A percentile compares a stretch with the other conserved stretches of the same genome.
These are phyloP conservation scores for Poeciliopsis paucimaculata DNA, from an alignment of 2,797 vertebrate genomes.

Conservation along the genomic window DNA sequence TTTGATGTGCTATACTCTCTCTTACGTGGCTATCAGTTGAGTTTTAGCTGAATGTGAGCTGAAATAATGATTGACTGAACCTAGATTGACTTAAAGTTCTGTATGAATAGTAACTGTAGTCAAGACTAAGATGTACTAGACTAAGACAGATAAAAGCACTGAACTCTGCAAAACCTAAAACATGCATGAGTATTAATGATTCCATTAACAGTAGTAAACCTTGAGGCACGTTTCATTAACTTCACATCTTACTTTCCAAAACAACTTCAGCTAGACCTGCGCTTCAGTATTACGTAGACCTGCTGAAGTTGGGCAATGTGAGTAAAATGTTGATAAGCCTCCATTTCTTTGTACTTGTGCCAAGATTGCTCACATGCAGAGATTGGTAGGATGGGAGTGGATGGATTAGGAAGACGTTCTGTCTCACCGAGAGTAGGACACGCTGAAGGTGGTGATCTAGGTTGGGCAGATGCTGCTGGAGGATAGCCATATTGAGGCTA, in stretches of 20 bases:
- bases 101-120: neutral
- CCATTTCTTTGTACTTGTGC: slow-evolving; percentile 68
- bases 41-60: neutral
- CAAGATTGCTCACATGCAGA: slow-evolving; percentile 61
- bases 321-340: slow-evolving; percentile 56
- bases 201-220: neutral
- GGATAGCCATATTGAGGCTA: slow-evolving; percentile 27
- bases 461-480: slow-evolving; percentile 57
- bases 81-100: neutral
- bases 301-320: slow-evolving; percentile 45
- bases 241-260: slow-evolving; percentile 39
- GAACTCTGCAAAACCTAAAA: neutral
- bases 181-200: neutral
- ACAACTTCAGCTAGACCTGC: slow-evolving; percentile 25
- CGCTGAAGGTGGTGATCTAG: slow-evolving; percentile 25
- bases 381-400: slow-evolving; percentile 48
- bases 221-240: slow-evolving; percentile 17
- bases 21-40: neutral
- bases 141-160: neutral
- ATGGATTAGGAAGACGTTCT: slow-evolving; percentile 65
- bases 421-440: slow-evolving; percentile 44
- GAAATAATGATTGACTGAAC: neutral
- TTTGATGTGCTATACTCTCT: neutral
- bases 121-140: neutral
- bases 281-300: slow-evolving; percentile 41